A percentile compares a stretch with the other conserved stretches of the same genome.
phyloP scores from a whole-genome alignment of 2,797 vertebrate species.

The Gadopsis marmoratus region DNA sequence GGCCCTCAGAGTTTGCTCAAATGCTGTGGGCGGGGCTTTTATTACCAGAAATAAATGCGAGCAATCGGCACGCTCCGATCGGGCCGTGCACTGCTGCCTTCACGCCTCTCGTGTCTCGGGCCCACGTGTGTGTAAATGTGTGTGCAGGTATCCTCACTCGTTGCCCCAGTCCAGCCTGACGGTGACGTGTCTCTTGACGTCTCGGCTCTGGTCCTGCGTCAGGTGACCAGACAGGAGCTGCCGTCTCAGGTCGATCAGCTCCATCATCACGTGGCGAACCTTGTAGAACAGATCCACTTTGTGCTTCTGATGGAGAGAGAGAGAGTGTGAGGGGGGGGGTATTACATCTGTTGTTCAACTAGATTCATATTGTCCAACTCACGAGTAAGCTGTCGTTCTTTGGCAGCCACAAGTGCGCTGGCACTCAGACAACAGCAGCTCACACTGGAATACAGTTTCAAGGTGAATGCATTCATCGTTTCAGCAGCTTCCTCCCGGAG shows the following conservation, averaged over 20 bases:
- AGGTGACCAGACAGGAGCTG: slow-evolving; percentile 94
- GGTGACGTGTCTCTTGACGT: slow-evolving; percentile 94
- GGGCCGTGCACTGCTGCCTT: background rate
- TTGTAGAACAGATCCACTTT: slow-evolving; percentile 97
- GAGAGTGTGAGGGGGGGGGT: background rate
- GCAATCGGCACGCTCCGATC: no score
- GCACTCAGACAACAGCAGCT: slow-evolving; percentile 1
- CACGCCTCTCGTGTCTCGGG: background rate
- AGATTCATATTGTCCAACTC: background rate
- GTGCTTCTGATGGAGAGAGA: slow-evolving; percentile 86
- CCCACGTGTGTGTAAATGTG: background rate
- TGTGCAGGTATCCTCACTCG: slow-evolving; percentile 87
- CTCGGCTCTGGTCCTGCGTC: slow-evolving; percentile 93
- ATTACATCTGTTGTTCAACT: background rate
- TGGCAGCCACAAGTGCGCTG: background rate
- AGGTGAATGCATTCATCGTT: slow-evolving; percentile 15
- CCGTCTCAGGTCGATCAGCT: slow-evolving; percentile 93
- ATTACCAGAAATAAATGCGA: no score
- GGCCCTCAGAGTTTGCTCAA: no score
- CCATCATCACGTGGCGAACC: slow-evolving; percentile 97
- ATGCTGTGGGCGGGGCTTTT: no score
- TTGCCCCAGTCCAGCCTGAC: slow-evolving; percentile 97
- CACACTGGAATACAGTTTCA: background rate
- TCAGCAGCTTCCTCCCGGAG: background rate
- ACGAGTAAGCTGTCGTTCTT: background rate